Percentiles rank a stretch among this genome's conserved stretches.
These are phyloP conservation scores for Danaus melanippus DNA, from an alignment of 1,140 invertebrate species.

Conservation along the genomic window DNA sequence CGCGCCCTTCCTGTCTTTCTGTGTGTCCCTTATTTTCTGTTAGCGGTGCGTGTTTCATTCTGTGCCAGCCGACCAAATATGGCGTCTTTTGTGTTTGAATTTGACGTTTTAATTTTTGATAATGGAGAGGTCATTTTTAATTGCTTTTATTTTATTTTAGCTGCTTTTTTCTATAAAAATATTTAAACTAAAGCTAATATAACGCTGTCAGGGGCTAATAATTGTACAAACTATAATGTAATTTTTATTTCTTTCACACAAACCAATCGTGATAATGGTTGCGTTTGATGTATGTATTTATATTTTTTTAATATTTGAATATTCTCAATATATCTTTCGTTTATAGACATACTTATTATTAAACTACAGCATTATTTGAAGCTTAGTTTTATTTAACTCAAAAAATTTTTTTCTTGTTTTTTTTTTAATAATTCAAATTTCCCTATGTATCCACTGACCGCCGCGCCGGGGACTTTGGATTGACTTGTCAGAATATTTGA, in stretches of 20 bases:
- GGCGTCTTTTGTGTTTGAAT: conserved; percentile 70
- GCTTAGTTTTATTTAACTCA: too few species aligned
- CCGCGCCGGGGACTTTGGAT: conserved; percentile 59
- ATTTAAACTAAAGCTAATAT: background rate
- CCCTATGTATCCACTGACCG: conserved; percentile 19
- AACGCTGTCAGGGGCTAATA: too few species aligned
- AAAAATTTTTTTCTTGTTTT: too few species aligned
- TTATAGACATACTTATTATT: too few species aligned
- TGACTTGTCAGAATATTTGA: conserved; percentile 74
- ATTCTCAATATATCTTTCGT: too few species aligned
- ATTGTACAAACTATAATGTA: too few species aligned
- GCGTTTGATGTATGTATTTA: too few species aligned
- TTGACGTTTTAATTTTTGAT: conserved; percentile 70
- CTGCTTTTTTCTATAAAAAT: conserved; percentile 21
- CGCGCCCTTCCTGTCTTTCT: conserved; percentile 70
- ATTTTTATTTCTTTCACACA: too few species aligned
- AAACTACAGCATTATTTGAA: too few species aligned
- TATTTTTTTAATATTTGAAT: too few species aligned
- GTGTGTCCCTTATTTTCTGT: conserved; percentile 71
- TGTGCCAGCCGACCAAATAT: conserved; percentile 67
- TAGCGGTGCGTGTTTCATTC: conserved; percentile 70
- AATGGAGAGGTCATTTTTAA: conserved; percentile 52
- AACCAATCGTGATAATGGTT: too few species aligned
- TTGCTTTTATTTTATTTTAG: conserved; percentile 28
- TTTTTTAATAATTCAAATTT: too few species aligned